phyloP scores from a whole-genome alignment of 1,140 invertebrate genomes.

The Leptinotarsa defecta region DNA sequence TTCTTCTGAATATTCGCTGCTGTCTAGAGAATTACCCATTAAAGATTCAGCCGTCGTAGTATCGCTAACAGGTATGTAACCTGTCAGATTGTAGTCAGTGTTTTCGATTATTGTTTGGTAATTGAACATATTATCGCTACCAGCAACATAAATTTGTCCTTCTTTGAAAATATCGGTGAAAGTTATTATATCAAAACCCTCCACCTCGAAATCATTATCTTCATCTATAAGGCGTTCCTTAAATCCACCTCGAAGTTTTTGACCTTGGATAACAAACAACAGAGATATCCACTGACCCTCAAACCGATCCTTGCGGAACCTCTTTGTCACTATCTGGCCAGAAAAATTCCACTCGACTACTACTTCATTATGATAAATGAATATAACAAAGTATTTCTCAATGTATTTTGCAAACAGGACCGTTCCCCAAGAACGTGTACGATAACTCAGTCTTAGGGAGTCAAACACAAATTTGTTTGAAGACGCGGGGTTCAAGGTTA shows the following conservation, averaged over 20 bases:
- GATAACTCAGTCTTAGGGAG: constrained; percentile 64
- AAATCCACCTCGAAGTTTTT: constrained; percentile 61
- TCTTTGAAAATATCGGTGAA: constrained; percentile 64
- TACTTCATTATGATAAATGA: constrained; percentile 71
- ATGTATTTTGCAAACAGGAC: constrained; percentile 65
- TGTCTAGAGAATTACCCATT: constrained; percentile 50
- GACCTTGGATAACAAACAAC: constrained; percentile 61
- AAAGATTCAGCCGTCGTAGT: constrained; percentile 46
- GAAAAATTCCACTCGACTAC: constrained; percentile 69
- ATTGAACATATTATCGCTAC: constrained; percentile 52
- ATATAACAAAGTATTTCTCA: constrained; percentile 70
- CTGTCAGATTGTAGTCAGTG: constrained; percentile 52
- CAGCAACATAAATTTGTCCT: constrained; percentile 51
- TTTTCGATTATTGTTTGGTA: constrained; percentile 49
- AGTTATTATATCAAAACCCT: constrained; percentile 60
- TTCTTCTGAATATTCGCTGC: constrained; percentile 39
- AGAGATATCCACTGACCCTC: constrained; percentile 73
- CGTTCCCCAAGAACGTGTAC: constrained; percentile 76
- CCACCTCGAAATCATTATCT: constrained; percentile 56
- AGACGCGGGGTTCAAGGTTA: constrained; percentile 50
- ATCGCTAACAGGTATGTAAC: constrained; percentile 54
- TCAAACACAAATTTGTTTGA: constrained; percentile 50
- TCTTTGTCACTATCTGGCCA: constrained; percentile 55
- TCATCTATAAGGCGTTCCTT: constrained; percentile 60
- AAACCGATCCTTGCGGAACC: constrained; percentile 66